A percentile compares a stretch with the other conserved stretches of the same genome.
Evolutionary conservation across 2,113 vertebrate species (phyloP).

Genomic region (Nanger granti): DNA sequence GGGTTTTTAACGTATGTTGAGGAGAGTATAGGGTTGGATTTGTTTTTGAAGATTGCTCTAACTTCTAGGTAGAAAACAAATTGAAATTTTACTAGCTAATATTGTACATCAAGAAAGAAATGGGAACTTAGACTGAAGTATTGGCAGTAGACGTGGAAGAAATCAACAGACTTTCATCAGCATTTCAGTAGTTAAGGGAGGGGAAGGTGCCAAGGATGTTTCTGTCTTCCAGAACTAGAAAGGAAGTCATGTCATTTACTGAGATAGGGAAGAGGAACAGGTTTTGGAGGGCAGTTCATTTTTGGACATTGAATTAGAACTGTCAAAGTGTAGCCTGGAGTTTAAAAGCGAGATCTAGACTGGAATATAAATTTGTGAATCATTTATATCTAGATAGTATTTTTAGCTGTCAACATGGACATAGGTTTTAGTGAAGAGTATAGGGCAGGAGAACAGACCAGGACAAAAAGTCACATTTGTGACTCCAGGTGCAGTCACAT

Average conservation of each 20-base stretch:
- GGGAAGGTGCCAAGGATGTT: neutral
- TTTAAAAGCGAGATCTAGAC: neutral
- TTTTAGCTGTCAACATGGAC: neutral
- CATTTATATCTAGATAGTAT: neutral
- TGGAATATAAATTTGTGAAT: neutral
- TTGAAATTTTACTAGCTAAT: neutral
- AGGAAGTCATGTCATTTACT: neutral
- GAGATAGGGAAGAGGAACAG: neutral
- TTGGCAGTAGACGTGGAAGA: neutral
- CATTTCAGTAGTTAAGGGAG: neutral
- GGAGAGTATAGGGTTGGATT: neutral
- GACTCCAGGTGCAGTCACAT: neutral
- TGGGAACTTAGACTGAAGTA: neutral
- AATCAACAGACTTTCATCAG: neutral
- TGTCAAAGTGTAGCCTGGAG: neutral
- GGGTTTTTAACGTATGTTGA: neutral
- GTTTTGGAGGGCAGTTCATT: neutral
- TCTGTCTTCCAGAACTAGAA: neutral
- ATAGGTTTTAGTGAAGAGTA: neutral
- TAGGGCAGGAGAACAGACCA: neutral
- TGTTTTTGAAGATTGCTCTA: neutral
- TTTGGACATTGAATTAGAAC: neutral
- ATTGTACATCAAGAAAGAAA: neutral
- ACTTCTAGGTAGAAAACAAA: neutral
- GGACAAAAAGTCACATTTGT: neutral